phyloP scores from a whole-genome alignment of 2,797 vertebrate genomes.

The Chelmon rostratus region DNA sequence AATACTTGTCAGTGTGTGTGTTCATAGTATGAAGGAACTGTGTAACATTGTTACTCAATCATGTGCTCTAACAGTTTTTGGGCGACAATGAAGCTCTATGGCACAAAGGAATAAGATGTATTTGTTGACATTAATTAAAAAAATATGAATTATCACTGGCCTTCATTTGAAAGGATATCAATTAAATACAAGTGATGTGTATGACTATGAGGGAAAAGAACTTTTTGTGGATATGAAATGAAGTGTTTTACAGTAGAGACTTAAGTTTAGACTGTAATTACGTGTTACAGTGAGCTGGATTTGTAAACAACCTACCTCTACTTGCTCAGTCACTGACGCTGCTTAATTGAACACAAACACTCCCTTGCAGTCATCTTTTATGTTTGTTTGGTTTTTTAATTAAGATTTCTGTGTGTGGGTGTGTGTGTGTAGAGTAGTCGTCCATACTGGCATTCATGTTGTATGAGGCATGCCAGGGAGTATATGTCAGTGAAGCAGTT shows the following conservation, averaged over 20 bases:
- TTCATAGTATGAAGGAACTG: too few species aligned
- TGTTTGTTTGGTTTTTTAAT: not conserved
- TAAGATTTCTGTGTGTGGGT: not conserved
- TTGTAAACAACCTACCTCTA: not conserved
- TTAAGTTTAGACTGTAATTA: not conserved
- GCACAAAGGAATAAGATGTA: too few species aligned
- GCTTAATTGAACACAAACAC: not conserved
- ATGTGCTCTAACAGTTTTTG: too few species aligned
- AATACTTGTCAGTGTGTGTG: too few species aligned
- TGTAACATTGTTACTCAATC: too few species aligned
- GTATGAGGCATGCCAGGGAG: not conserved
- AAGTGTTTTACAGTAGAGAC: not conserved
- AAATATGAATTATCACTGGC: not conserved
- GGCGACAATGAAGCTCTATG: too few species aligned
- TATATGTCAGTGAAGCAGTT: not conserved
- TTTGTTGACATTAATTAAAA: not conserved
- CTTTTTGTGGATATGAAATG: not conserved
- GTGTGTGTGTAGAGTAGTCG: not conserved
- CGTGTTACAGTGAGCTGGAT: conserved; percentile 1
- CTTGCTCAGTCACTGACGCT: not conserved
- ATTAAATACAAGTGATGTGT: too few species aligned
- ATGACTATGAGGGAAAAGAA: not conserved
- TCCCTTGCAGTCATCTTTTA: not conserved
- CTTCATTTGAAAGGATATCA: not conserved
- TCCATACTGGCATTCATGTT: not conserved